Conservation (phyloP, 2,113 vertebrate genomes). For the Eudyptes chrysolophus region DNA sequence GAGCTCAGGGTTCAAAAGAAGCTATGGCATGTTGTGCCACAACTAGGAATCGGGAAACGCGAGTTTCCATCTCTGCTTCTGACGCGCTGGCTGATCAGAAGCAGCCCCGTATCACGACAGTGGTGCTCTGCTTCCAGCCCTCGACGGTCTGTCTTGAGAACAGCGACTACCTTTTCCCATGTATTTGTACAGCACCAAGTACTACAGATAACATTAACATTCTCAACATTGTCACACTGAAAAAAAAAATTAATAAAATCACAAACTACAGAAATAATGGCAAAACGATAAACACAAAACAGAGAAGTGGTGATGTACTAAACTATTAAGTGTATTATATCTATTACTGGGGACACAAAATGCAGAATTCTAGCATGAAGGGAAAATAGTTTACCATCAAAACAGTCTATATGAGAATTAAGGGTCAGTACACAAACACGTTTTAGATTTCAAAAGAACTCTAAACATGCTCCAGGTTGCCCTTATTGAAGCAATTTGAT, state of each 20-base stretch:
- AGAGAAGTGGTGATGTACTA: not conserved
- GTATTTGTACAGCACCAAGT: no score
- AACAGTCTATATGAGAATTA: not conserved
- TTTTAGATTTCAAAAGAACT: not conserved
- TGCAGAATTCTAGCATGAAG: not conserved
- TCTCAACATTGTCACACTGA: no score
- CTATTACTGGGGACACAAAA: not conserved
- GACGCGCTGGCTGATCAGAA: no score
- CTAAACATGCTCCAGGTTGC: not conserved
- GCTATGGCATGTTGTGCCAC: not conserved
- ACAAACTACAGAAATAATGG: not conserved
- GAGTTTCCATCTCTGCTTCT: not conserved
- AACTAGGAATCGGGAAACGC: rapidly evolving
- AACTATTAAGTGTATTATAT: not conserved
- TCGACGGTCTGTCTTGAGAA: rapidly evolving
- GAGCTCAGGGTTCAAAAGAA: not conserved
- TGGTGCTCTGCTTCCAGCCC: not conserved
- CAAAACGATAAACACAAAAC: not conserved
- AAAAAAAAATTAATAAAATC: not conserved
- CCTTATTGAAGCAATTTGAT: not conserved
- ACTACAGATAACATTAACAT: not conserved
- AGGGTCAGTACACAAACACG: not conserved
- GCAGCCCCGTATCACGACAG: rapidly evolving
- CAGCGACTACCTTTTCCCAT: not conserved
- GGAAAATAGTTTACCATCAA: not conserved